Evolutionary conservation across 2,113 vertebrate genomes (phyloP).

Genomic region (Craseonycteris thonglongyai): DNA sequence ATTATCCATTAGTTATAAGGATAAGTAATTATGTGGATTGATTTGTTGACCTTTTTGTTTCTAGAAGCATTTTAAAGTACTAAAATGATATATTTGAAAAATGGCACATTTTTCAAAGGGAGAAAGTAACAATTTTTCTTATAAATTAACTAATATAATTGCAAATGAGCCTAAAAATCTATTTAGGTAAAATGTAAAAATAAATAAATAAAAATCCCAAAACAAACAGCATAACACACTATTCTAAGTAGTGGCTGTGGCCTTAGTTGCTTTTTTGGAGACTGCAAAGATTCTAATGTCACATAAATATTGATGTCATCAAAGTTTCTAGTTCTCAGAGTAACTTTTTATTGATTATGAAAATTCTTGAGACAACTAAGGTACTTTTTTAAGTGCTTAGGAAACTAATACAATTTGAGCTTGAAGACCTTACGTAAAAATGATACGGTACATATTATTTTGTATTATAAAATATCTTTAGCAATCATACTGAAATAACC

Average conservation of each 20-base stretch:
- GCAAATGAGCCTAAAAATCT: conserved; percentile 13
- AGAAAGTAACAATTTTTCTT: conserved; percentile 18
- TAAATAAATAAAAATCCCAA: neutral
- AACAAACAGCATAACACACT: neutral
- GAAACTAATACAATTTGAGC: neutral
- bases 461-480: neutral
- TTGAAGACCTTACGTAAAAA: neutral
- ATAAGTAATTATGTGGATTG: neutral
- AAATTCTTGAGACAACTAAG: neutral
- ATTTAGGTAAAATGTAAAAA: neutral
- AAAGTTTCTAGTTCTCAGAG: neutral
- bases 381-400: neutral
- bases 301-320: neutral
- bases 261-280: neutral
- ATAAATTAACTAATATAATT: conserved; percentile 46
- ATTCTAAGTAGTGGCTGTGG: neutral
- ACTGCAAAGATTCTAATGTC: neutral
- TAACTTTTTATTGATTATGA: neutral
- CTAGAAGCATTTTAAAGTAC: conserved; percentile 9
- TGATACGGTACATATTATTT: neutral
- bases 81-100: neutral
- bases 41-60: neutral
- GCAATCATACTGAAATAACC: neutral
- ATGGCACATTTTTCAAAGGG: conserved; percentile 22
- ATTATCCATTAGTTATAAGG: neutral